phyloP scores from a whole-genome alignment of 2,888 invertebrate genomes.

The Fragum sueziense region DNA sequence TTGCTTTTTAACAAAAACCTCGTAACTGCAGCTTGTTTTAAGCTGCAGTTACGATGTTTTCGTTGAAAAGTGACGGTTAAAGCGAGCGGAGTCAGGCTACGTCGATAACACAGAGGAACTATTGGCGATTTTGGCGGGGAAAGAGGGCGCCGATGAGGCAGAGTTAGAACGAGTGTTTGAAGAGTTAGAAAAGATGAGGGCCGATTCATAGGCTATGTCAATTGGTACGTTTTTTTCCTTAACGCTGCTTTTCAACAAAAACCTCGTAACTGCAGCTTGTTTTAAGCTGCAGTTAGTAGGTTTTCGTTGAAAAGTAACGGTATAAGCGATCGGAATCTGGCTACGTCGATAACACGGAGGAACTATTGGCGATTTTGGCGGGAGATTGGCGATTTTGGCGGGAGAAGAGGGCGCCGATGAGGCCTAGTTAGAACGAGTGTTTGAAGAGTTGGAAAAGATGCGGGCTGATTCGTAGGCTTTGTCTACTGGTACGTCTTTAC shows the following conservation, averaged over 20 bases:
- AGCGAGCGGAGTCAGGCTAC: neutral
- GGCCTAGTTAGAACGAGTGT: constrained; percentile 2
- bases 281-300: too few species aligned
- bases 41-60: too few species aligned
- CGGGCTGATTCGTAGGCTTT: neutral
- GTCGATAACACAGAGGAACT: neutral
- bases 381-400: constrained; percentile 7
- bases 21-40: too few species aligned
- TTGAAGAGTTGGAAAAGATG: neutral
- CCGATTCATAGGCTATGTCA: neutral
- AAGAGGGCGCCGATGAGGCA: constrained; percentile 11
- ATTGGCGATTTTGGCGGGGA: constrained; percentile 1
- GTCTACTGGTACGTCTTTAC: too few species aligned
- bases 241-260: too few species aligned
- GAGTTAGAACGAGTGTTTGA: neutral
- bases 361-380: too few species aligned
- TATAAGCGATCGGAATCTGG: neutral
- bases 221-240: neutral
- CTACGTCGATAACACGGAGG: neutral
- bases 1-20: too few species aligned
- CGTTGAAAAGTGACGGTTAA: too few species aligned
- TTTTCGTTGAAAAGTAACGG: too few species aligned
- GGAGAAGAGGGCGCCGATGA: constrained; percentile 11
- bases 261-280: too few species aligned
- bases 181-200: neutral